Percentiles rank a stretch among this genome's conserved stretches.
Conservation (phyloP, 2,797 vertebrate genomes). For the Sebastes vulpes region DNA sequence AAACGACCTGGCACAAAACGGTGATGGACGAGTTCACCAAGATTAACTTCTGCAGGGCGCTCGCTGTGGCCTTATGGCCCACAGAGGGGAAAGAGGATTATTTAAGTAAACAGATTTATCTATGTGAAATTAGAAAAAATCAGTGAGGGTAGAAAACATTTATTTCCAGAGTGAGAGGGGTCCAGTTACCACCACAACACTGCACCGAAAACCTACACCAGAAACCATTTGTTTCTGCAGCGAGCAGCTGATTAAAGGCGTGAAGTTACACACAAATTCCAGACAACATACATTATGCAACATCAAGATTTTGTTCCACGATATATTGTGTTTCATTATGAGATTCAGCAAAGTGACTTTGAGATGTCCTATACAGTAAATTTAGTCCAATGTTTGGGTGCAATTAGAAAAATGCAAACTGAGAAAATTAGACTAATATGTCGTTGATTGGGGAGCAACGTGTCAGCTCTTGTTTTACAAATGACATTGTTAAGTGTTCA, state of each 20-base stretch:
- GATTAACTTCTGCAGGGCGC: not conserved
- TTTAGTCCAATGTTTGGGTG: not conserved
- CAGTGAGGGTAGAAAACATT: not conserved
- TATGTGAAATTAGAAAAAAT: not conserved
- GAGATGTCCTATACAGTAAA: not conserved
- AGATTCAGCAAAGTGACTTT: not conserved
- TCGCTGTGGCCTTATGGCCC: not conserved
- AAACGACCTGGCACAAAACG: not conserved
- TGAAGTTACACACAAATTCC: conserved; percentile 5
- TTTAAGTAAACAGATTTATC: not conserved
- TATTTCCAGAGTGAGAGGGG: not conserved
- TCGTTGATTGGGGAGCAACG: not conserved
- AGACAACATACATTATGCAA: conserved; percentile 15
- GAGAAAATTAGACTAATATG: not conserved
- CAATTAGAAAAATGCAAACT: not conserved
- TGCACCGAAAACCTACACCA: not conserved
- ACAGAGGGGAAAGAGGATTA: not conserved
- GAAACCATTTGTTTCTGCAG: not conserved
- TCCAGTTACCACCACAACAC: not conserved
- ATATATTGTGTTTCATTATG: conserved; percentile 2
- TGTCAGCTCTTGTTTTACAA: conserved; percentile 6
- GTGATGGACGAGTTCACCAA: not conserved
- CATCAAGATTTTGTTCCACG: not conserved
- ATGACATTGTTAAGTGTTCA: conserved; percentile 3
- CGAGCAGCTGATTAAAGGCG: not conserved